Percentiles rank a stretch among this genome's conserved stretches.
Evolutionary conservation across 2,113 vertebrate species (phyloP).

Genomic region (Elephantulus edwardii): DNA sequence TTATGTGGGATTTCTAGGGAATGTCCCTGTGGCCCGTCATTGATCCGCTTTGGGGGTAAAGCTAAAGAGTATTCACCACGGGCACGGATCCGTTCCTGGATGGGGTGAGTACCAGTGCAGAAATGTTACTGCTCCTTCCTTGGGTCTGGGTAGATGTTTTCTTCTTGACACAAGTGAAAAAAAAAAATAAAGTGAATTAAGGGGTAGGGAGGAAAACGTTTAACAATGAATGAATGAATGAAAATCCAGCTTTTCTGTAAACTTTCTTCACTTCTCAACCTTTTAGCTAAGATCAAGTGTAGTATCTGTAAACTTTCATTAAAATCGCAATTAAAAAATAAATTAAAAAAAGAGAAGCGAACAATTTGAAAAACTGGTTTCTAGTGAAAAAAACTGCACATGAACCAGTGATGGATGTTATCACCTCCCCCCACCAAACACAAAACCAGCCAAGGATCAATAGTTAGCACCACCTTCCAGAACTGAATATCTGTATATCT

Average conservation of each 20-base stretch:
- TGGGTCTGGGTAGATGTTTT: background rate
- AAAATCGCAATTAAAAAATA: too few species aligned
- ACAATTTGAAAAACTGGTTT: background rate
- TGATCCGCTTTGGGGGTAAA: slow-evolving; percentile 95
- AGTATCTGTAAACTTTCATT: too few species aligned
- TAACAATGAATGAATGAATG: too few species aligned
- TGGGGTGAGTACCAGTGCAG: slow-evolving; percentile 88
- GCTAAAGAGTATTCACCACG: slow-evolving; percentile 94
- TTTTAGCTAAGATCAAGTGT: too few species aligned
- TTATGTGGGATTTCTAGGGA: slow-evolving; percentile 85
- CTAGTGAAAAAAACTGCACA: background rate
- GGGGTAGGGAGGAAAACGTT: too few species aligned
- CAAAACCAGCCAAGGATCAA: background rate
- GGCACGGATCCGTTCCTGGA: slow-evolving; percentile 94
- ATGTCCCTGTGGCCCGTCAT: slow-evolving; percentile 93
- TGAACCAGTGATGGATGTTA: background rate
- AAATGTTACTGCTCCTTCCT: background rate
- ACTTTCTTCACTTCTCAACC: too few species aligned
- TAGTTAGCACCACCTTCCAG: background rate
- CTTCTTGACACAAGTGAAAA: background rate
- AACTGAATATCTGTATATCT: background rate
- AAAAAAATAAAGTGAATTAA: too few species aligned
- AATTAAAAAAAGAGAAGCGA: too few species aligned
- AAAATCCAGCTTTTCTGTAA: too few species aligned
- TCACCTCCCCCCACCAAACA: background rate